Evolutionary conservation across 2,113 vertebrate species (phyloP).

Genomic region (Hiodon alosoides): DNA sequence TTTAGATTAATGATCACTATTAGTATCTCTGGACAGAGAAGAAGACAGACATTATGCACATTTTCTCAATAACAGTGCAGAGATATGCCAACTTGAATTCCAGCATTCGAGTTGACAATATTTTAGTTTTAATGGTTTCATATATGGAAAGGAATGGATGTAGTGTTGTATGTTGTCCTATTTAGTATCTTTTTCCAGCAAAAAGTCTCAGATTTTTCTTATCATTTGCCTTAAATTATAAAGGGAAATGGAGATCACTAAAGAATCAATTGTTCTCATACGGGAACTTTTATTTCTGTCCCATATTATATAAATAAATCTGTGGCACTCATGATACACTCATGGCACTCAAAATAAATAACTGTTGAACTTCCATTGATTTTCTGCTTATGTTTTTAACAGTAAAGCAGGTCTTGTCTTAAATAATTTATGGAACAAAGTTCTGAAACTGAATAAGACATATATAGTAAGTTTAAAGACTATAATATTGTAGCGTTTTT

Average conservation of each 20-base stretch:
- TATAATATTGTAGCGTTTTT: too few relatives aligned
- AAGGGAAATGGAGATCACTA: constrained; percentile 15
- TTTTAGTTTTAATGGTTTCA: too few relatives aligned
- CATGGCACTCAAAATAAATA: not conserved
- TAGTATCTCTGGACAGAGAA: constrained; percentile 12
- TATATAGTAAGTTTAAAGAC: not conserved
- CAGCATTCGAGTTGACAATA: too few relatives aligned
- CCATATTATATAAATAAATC: constrained; percentile 27
- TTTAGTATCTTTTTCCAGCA: too few relatives aligned
- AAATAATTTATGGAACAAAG: constrained; percentile 2
- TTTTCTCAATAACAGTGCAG: too few relatives aligned
- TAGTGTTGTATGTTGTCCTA: too few relatives aligned
- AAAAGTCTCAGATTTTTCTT: too few relatives aligned
- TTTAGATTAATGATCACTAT: constrained; percentile 38
- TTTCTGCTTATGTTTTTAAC: not conserved
- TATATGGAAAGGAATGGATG: too few relatives aligned
- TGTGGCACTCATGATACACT: constrained; percentile 21
- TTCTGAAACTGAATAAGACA: not conserved
- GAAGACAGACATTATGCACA: constrained; percentile 8
- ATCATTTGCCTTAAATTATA: too few relatives aligned
- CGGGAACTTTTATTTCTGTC: constrained; percentile 35
- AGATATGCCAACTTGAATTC: too few relatives aligned
- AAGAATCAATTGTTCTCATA: constrained; percentile 42
- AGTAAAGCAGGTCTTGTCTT: not conserved
- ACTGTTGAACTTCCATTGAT: not conserved